Percentiles rank a stretch among this genome's conserved stretches.
These are phyloP conservation scores for Hystrix brachyura DNA, from an alignment of 2,113 vertebrate species.

Conservation along the genomic window DNA sequence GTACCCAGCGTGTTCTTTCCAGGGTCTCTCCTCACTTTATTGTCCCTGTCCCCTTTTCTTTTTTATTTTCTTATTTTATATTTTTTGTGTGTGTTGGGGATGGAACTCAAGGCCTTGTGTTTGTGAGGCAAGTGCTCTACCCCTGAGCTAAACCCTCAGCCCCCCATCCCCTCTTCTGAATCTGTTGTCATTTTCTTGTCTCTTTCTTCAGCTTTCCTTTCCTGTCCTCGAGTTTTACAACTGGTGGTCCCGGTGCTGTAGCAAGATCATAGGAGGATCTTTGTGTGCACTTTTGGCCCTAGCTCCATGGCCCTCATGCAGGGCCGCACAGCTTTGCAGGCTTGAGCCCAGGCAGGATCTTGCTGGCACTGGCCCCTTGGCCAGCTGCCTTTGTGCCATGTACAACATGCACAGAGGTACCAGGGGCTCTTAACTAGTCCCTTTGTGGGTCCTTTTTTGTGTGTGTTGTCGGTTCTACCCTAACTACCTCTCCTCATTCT, in stretches of 20 bases:
- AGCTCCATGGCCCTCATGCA: background rate
- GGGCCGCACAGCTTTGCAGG: background rate
- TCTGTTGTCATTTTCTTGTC: background rate
- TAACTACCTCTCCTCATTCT: background rate
- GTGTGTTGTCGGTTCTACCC: background rate
- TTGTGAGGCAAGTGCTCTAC: too few relatives aligned
- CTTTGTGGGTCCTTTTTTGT: background rate
- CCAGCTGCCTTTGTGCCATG: background rate
- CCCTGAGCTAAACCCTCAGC: too few relatives aligned
- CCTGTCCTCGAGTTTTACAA: background rate
- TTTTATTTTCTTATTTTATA: background rate
- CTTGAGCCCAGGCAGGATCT: background rate
- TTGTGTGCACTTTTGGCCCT: background rate
- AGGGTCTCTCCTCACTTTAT: background rate
- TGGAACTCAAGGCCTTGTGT: too few relatives aligned
- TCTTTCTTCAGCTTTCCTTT: background rate
- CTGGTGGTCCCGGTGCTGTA: background rate
- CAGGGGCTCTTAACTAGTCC: too few relatives aligned
- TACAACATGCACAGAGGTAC: too few relatives aligned
- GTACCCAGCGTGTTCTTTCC: background rate
- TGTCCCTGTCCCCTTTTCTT: background rate
- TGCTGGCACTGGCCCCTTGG: background rate
- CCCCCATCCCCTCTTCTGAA: background rate
- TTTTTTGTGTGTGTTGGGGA: too few relatives aligned
- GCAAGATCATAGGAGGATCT: background rate